Evolutionary conservation across 53 echinoderm and acorn worm genomes (phyloP).

Genomic region (Stichopus horrens): DNA sequence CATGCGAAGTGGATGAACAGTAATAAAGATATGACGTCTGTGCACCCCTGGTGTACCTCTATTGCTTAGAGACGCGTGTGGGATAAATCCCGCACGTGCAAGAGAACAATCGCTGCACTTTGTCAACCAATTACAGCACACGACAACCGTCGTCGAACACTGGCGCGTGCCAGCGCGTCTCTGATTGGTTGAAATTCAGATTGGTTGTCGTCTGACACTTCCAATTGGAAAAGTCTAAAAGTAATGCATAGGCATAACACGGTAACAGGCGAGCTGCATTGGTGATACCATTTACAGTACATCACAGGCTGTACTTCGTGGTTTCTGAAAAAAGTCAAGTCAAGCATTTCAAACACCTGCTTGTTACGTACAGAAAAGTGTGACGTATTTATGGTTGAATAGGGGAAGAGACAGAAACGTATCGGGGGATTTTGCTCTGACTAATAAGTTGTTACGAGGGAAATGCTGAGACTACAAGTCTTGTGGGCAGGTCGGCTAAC

Average conservation of each 20-base stretch:
- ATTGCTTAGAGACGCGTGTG: conserved; percentile 39
- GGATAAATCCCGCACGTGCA: conserved; percentile 14
- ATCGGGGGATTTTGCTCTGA: too few species aligned
- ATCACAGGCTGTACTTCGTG: too few species aligned
- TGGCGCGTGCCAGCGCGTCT: conserved; percentile 26
- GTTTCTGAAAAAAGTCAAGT: too few species aligned
- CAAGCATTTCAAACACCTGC: too few species aligned
- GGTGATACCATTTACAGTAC: too few species aligned
- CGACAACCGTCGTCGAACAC: background rate
- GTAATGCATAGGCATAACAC: conserved; percentile 1
- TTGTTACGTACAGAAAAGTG: too few species aligned
- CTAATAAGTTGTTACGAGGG: too few species aligned
- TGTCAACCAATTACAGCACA: conserved; percentile 33
- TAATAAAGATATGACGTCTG: background rate
- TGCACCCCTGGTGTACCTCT: background rate
- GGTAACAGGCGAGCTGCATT: too few species aligned
- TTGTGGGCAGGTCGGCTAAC: too few species aligned
- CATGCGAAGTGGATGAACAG: background rate
- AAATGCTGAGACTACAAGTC: too few species aligned
- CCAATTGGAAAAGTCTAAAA: conserved; percentile 33
- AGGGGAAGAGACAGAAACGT: too few species aligned
- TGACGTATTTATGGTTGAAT: too few species aligned
- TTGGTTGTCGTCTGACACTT: background rate
- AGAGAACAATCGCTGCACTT: conserved; percentile 5
- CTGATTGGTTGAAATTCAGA: conserved; percentile 14